Evolutionary conservation across 1,140 invertebrate genomes (phyloP).

Genomic region (Drosophila cardini): DNA sequence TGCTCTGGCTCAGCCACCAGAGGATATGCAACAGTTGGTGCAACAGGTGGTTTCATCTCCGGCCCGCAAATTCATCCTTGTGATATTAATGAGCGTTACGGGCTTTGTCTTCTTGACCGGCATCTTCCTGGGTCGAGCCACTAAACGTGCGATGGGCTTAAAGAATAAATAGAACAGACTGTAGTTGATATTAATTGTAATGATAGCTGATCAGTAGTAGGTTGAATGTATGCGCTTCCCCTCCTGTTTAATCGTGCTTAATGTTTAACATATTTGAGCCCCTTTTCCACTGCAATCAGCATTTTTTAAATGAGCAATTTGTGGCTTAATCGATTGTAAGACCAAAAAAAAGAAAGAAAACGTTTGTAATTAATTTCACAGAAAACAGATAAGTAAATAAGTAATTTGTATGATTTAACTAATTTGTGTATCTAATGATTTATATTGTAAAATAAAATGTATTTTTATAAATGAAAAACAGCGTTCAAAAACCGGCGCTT

Average conservation of each 20-base stretch:
- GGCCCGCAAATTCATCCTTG: constrained; percentile 91
- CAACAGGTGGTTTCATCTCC: constrained; percentile 89
- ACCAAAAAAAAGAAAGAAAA: constrained; percentile 60
- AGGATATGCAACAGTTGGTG: constrained; percentile 90
- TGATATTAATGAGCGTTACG: constrained; percentile 89
- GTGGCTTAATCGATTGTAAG: constrained; percentile 78
- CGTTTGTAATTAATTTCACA: constrained; percentile 59
- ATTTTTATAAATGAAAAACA: constrained; percentile 61
- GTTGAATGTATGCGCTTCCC: constrained; percentile 45
- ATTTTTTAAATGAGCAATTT: constrained; percentile 63
- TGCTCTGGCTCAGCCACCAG: constrained; percentile 86
- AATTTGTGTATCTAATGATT: constrained; percentile 49
- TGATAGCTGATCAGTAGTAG: constrained; percentile 42
- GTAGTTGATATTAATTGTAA: constrained; percentile 58
- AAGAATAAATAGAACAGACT: constrained; percentile 86
- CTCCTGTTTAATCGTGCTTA: constrained; percentile 36
- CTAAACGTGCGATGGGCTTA: constrained; percentile 88
- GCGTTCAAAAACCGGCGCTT: background rate
- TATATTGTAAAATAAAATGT: constrained; percentile 69
- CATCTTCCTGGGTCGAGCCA: constrained; percentile 92
- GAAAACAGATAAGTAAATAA: constrained; percentile 43
- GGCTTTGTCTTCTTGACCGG: constrained; percentile 92
- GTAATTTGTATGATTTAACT: constrained; percentile 54
- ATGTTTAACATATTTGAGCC: constrained; percentile 47
- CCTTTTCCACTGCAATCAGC: constrained; percentile 43